Evolutionary conservation across 1,140 invertebrate genomes (phyloP), one percentile per base, ranked within the genome.

Genomic region (Cotesia glomerata): DNA sequence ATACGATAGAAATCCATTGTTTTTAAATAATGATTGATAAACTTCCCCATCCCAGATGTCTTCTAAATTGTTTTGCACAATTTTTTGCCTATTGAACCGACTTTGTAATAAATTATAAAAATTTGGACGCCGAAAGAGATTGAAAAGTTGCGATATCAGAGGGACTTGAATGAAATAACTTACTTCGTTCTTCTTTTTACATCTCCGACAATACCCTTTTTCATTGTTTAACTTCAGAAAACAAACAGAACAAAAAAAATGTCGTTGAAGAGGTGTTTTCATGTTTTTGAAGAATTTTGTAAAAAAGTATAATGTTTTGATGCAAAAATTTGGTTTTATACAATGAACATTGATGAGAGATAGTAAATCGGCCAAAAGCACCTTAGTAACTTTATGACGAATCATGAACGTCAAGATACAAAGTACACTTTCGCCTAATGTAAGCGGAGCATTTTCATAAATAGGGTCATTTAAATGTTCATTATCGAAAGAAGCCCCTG

Each of bases 1-100:
- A 32, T 68, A 14, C 8, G 49, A 68, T 32, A 68, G 18, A 68
- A 51, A 9, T 13, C 45, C 45, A 18, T 32, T n/a, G n/a, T 51
- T 51, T 9, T 9, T 11, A 51, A 9, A 11, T 1, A 51, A 51
- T 11, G 49, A 51, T 3, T 51, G n/a, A 49, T 69, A 69, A 2
- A 69, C 26, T 9, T 5, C 18, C 26, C 4, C 75, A 78, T 65
- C 79, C 81, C 75, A 71, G 82, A 69, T 34, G 76, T 52, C 66
- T 70, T 72, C 79, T 77, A 65, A 35, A 58, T 58, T 58, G 7
- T n/a, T n/a, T n/a, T 5, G 14, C 5, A 3, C 7, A 5, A 18
- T 5, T 61, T 61, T 61, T 34, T 8, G 32, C n/a, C 58, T 26
- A 32, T 26, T 61, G 16, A 61, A 61, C 11, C 58, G n/a, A 14